Base-by-base conservation (phyloP, 2,797 vertebrate species). In the Halcyon chelicuti region DNA sequence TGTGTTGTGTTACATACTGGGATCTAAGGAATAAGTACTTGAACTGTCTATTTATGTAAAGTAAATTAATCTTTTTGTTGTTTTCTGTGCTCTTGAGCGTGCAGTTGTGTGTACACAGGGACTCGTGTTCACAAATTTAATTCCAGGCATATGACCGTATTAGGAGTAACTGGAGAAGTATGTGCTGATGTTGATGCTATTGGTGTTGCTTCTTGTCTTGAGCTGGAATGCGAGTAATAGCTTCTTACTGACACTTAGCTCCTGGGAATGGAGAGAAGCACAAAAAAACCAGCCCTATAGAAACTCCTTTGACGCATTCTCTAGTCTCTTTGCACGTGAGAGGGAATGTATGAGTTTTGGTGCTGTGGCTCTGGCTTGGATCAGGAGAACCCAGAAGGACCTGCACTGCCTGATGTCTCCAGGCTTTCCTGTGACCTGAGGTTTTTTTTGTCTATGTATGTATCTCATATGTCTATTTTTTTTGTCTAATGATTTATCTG, bases 141-240 rank as follows among this genome's bases (percentile, higher is more conserved):
- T 91, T 86, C 39, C 57, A 35, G 65, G 40, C 82, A 26, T 8
- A 73, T 44, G 42, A 88, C 40, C 14, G 4, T 39, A 22, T 2
- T 86, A 28, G 11, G 55, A 40, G 55, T 54, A 67, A 47, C 18
- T 29, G 28, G n/a, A 78, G n/a, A 28, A 47, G 6, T 61, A 8
- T 2, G 2, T 52, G 19, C 57, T 9, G 23, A 18, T 76, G 42
- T 47, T 52, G 60, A 44, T 8, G 1, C 29, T 68, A 2, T 19
- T 33, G 47, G 35, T 90, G n/a, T n/a, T 28, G 33, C 37, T 88
- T 93, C 82, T 31, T 86, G 9, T 84, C 61, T 82, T 29, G 70
- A 15, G 14, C 58, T 46, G 46, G 54, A 89, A 61, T 60, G 52
- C 35, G 26, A 83, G 18, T 68, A 35, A 20, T 28, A 62, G 7